Evolutionary conservation across 2,113 vertebrate species (phyloP), one percentile per base, ranked within the genome.

Genomic region (Acanthochromis polyacanthus): DNA sequence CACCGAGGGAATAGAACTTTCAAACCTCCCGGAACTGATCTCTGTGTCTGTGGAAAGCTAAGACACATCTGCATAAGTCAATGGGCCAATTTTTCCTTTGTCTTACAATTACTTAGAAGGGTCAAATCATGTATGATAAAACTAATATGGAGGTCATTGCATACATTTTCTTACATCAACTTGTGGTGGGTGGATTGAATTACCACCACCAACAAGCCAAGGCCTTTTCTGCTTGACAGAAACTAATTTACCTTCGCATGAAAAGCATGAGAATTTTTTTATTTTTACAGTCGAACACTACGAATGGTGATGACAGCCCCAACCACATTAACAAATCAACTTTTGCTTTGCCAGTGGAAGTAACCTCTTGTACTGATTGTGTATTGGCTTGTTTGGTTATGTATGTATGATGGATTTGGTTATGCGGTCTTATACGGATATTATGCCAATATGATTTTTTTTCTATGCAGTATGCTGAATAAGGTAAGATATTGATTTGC

Each of bases 401-500:
- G 52, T 43, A 56, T 48, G 10, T 23, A 40, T 65, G 71, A 58
- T 70, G 7, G 46, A 80, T 79, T 48, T 62, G 46, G 23, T 72
- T 22, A 57, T 55, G 9, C 14, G 10, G 23, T 36, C 46, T 55
- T 52, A 60, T 57, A 66, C 38, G 50, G 79, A 66, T 51, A 65
- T 74, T 68, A 76, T 56, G 43, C 50, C 51, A 48, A n/a, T 66
- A 19, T 80, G 40, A 53, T 55, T 16, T 51, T 48, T 40, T 51
- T 75, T 58, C 46, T 65, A 11, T 38, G 17, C 28, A 45, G 25
- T 81, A 12, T 68, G 50, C 60, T 68, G 36, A 72, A 78, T 75
- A 71, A 79, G 60, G 67, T 80, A 80, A 46, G 43, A 8, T 83
- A 88, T 92, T 59, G 85, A 92, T 90, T 89, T 87, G 74, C 80